Percentiles rank a stretch among this genome's conserved stretches.
phyloP scores from a whole-genome alignment of 1,140 invertebrate genomes.

The Eurosta solidaginis region DNA sequence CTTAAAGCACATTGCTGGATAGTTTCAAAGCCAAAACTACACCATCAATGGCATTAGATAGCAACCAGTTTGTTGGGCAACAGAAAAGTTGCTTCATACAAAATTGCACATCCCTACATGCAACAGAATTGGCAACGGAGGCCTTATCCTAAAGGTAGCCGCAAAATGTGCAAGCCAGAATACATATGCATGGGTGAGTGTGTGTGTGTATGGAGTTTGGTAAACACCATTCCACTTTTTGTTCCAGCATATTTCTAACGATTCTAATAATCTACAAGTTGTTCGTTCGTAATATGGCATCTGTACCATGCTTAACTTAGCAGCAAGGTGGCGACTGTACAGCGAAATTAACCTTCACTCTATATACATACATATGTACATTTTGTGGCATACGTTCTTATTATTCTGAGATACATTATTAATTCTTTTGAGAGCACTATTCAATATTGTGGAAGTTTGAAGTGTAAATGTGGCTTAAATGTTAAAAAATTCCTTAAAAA shows the following conservation, averaged over 20 bases:
- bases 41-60: neutral
- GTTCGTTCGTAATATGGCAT: neutral
- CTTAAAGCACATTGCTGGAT: neutral
- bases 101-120: neutral
- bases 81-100: neutral
- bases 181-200: neutral
- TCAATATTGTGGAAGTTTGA: too few relatives aligned
- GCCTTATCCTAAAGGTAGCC: neutral
- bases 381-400: too few relatives aligned
- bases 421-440: too few relatives aligned
- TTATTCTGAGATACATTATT: too few relatives aligned
- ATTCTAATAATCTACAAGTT: conserved; percentile 22
- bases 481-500: too few relatives aligned
- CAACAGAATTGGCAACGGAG: neutral
- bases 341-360: neutral
- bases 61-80: neutral
- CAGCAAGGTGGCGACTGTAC: neutral
- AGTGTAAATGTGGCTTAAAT: too few relatives aligned
- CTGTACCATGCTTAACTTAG: neutral
- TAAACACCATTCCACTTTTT: neutral
- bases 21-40: neutral
- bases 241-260: neutral
- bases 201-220: neutral
- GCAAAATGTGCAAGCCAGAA: neutral
- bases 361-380: neutral